A percentile compares a stretch with the other conserved stretches of the same genome.
Conservation (phyloP, 1,140 invertebrate species). For the Drosophila rufa region DNA sequence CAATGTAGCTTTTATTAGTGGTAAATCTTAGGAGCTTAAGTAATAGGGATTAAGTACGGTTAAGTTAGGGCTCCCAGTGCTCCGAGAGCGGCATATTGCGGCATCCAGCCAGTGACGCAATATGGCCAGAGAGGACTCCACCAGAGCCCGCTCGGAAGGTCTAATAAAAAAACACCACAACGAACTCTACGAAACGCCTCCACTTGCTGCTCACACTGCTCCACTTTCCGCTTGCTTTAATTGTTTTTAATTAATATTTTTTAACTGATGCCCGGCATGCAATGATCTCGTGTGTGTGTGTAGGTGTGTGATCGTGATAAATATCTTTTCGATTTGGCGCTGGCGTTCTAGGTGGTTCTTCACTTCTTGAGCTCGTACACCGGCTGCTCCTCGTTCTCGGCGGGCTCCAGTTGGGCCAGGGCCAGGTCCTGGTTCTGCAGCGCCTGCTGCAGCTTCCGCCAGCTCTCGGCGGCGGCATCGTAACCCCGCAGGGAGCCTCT, state of each 20-base stretch:
- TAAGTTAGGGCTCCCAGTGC: conserved; percentile 39
- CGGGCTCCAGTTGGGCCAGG: conserved; percentile 8
- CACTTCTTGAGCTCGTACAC: conserved; percentile 67
- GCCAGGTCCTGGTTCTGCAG: conserved; percentile 22
- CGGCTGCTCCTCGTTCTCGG: conserved; percentile 57
- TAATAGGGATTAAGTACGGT: conserved; percentile 61
- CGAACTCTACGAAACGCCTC: conserved; percentile 30
- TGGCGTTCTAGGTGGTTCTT: conserved; percentile 33
- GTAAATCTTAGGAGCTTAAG: conserved; percentile 60
- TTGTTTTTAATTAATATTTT: conserved; percentile 31
- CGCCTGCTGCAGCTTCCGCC: conserved; percentile 65
- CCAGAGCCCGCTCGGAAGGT: conserved; percentile 21
- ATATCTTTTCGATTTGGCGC: conserved; percentile 66
- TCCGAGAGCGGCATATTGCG: conserved; percentile 59
- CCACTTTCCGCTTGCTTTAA: conserved; percentile 8
- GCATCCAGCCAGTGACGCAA: conserved; percentile 78
- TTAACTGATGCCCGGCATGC: conserved; percentile 64
- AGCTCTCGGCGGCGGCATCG: conserved; percentile 70
- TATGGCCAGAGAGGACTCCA: conserved; percentile 45
- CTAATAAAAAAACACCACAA: conserved; percentile 42
- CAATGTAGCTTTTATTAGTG: conserved; percentile 54
- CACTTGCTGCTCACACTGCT: conserved; percentile 17
- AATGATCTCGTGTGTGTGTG: conserved; percentile 33
- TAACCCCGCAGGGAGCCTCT: conserved; percentile 22
- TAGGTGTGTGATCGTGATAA: conserved; percentile 50